Evolutionary conservation across 2,888 invertebrate genomes (phyloP), one percentile per base, ranked within the genome.

Genomic region (Pyrgus malvae): DNA sequence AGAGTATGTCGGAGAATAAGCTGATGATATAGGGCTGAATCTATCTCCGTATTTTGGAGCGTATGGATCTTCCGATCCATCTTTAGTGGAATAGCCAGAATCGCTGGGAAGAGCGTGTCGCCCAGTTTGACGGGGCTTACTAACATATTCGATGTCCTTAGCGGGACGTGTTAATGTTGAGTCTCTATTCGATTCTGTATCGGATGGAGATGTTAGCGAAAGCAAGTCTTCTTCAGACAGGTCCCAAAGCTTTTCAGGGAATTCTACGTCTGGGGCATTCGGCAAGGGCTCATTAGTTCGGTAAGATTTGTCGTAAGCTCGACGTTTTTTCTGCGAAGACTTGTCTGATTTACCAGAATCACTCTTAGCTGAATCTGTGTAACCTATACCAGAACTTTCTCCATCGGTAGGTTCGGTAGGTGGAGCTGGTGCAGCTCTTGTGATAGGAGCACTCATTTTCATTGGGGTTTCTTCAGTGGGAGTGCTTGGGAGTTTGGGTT

Each of bases 221-320:
- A 89, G 76, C 48, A 92, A 82, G 67, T 93, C 93, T 77, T 93
- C 93, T 67, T 93, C 92, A 57, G 93, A 93, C 49, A 95, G 81
- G 76, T 95, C 95, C 94, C 95, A 95, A 58, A 93, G 92, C 80
- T 96, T 96, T 63, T 95, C 94, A 64, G 95, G 95, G 83, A 96
- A 96, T 58, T 95, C 95, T 66, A 94, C 92, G 59, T 94, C 91
- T 33, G 97, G 96, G 70, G 93, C 92, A 63, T 92, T 91, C 0
- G 93, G 91, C 63, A 97, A 82, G 48, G 97, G 97, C 85, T 97
- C 97, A 74, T 96, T 91, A 7, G 97, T 97, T 64, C 94, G 92
- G 79, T 97, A 97, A 48, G 94, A 93, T 80, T 93, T 94, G 74
- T 97, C 97, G 78, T 96, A 97, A 64, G 91, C 93, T 64, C 94